These are phyloP conservation scores for Macrotis lagotis DNA, from an alignment of 2,113 vertebrate genomes.

Conservation along the genomic window DNA sequence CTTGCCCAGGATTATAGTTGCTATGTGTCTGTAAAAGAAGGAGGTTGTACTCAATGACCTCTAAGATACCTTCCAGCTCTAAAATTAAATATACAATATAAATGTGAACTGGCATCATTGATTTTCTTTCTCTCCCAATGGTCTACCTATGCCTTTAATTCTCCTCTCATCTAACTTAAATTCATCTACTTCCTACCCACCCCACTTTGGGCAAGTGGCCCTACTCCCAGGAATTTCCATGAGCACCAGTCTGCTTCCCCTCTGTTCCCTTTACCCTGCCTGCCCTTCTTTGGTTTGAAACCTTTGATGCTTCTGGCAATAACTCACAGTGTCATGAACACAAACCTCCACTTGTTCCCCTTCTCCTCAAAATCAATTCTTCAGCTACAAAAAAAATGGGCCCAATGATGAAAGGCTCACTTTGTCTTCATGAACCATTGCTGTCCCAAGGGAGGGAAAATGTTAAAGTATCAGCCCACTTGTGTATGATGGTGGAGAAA, in stretches of 20 bases:
- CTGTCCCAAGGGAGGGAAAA: conserved; percentile 21
- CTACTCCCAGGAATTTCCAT: background rate
- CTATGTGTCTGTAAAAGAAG: background rate
- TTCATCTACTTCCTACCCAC: background rate
- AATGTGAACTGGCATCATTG: background rate
- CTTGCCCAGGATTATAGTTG: background rate
- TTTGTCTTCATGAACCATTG: conserved; percentile 56
- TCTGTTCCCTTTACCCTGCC: background rate
- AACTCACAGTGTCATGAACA: conserved; percentile 43
- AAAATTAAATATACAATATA: background rate
- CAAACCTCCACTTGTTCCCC: conserved; percentile 63
- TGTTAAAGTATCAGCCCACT: background rate
- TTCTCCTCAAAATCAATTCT: conserved; percentile 51
- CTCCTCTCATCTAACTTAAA: background rate
- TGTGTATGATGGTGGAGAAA: background rate
- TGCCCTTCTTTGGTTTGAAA: background rate
- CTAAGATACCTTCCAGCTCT: background rate
- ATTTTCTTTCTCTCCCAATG: background rate
- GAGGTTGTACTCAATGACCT: background rate
- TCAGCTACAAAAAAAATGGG: conserved; percentile 54
- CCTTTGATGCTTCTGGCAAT: conserved; percentile 31
- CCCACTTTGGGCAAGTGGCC: conserved; percentile 11
- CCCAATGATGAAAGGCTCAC: conserved; percentile 62
- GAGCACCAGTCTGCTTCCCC: conserved; percentile 22
- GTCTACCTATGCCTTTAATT: background rate